Base-by-base conservation (phyloP, 2,888 invertebrate species). In the Seira musarum region DNA sequence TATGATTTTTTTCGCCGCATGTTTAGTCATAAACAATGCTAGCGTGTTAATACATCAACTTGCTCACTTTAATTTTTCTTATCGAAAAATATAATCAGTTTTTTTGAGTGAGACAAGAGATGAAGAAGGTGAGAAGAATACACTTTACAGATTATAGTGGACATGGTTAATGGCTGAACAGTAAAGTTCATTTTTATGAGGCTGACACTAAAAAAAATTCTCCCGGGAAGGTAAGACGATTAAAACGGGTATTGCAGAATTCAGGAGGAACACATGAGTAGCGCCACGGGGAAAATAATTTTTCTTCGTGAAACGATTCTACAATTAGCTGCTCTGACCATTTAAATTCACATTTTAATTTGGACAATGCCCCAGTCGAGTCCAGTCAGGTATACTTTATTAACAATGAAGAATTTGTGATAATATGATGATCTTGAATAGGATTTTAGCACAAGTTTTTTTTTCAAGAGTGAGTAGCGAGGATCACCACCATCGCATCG, bases 1-100 rank as follows among this genome's bases (percentile, higher is more conserved):
- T 71, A 61, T 70, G 70, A 70, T 70, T 70, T 61, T n/a, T 17
- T 60, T 61, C 30, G 24, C 68, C 68, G 68, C 57, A 53, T 69
- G 25, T 21, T 46, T n/a, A 57, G 10, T 17, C 57, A n/a, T 57
- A 57, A 57, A 57, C 57, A 57, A 57, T 17, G 17, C 57, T 57
- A 57, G 57, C 57, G 57, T 57, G 57, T 57, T 57, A 57, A 57
- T 57, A 57, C 57, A 57, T 57, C 57, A 57, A 57, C 57, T 57
- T 57, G 10, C 57, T 57, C 57, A 57, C 57, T 57, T 57, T 57
- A 57, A 57, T 57, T n/a, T 57, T 17, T n/a, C 57, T 57, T 57
- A 57, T 57, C 57, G 57, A 57, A 57, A n/a, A 57, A 5, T 57
- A 57, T 57, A 57, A 57, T 57, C 57, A 57, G 57, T 57, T 57